These are phyloP conservation scores for Chouioia cunea DNA, from an alignment of 2,888 invertebrate species.

Conservation along the genomic window DNA sequence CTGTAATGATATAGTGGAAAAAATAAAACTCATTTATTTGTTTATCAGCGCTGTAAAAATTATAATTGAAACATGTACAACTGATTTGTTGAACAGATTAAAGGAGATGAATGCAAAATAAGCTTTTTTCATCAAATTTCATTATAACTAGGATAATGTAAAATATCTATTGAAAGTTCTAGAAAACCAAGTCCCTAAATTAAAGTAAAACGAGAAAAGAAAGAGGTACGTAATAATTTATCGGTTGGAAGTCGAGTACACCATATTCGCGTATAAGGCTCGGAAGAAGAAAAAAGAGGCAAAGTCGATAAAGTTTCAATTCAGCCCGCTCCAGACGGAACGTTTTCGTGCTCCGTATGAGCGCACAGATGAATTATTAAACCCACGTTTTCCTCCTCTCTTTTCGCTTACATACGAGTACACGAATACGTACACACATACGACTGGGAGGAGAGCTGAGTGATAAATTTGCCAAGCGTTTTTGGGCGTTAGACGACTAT, in stretches of 20 bases:
- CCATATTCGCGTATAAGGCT: conserved; percentile 14
- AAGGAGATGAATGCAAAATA: no score
- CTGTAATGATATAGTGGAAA: no score
- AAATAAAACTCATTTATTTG: no score
- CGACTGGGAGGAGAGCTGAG: neutral
- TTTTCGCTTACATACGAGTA: neutral
- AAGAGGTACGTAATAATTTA: conserved; percentile 29
- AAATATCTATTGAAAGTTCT: neutral
- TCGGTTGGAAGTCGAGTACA: conserved; percentile 13
- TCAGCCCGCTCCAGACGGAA: conserved; percentile 8
- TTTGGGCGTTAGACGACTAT: conserved; percentile 40
- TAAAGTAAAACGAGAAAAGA: conserved; percentile 13
- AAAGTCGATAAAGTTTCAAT: conserved; percentile 47
- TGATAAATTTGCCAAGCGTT: conserved; percentile 17
- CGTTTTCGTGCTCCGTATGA: neutral
- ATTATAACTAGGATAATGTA: no score
- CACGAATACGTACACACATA: neutral
- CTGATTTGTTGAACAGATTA: no score
- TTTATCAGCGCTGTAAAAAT: no score
- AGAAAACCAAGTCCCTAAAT: conserved; percentile 20
- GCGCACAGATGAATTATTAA: conserved; percentile 45
- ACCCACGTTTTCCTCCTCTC: conserved; percentile 39
- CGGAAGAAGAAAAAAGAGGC: neutral
- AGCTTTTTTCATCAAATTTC: no score
- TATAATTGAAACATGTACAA: no score